A percentile compares a stretch with the other conserved stretches of the same genome.
Conservation (phyloP, 2,113 vertebrate genomes). For the Lepus europaeus region DNA sequence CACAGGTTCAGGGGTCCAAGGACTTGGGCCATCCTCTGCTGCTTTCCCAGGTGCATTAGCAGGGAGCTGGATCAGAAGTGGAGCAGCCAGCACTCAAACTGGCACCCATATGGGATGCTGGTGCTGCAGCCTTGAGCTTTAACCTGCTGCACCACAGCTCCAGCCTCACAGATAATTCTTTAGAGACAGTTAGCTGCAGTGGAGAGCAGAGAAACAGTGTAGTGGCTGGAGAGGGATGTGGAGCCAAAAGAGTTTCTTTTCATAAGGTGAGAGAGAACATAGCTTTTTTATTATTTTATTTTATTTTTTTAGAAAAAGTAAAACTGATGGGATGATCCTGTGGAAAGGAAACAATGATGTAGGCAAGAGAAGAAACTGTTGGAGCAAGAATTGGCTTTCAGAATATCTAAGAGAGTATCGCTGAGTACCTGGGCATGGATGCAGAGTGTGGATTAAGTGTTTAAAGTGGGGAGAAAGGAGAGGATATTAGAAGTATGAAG, state of each 20-base stretch:
- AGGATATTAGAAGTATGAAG: not conserved
- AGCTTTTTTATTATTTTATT: not conserved
- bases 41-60: too few relatives aligned
- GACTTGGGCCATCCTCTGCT: too few relatives aligned
- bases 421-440: not conserved
- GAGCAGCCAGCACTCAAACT: too few relatives aligned
- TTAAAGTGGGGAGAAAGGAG: not conserved
- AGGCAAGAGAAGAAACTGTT: not conserved
- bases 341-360: not conserved
- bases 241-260: not conserved
- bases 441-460: not conserved
- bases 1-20: too few relatives aligned
- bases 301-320: not conserved
- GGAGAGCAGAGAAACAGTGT: slow-evolving; percentile 29
- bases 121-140: too few relatives aligned
- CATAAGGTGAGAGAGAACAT: not conserved
- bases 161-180: not conserved
- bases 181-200: not conserved
- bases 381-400: not conserved
- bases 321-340: not conserved
- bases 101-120: too few relatives aligned
- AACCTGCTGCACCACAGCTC: too few relatives aligned
- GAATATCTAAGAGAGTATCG: not conserved
- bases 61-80: too few relatives aligned
- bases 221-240: not conserved